phyloP scores from a whole-genome alignment of 2,113 vertebrate genomes.

The Leptobrachium ailaonicum region DNA sequence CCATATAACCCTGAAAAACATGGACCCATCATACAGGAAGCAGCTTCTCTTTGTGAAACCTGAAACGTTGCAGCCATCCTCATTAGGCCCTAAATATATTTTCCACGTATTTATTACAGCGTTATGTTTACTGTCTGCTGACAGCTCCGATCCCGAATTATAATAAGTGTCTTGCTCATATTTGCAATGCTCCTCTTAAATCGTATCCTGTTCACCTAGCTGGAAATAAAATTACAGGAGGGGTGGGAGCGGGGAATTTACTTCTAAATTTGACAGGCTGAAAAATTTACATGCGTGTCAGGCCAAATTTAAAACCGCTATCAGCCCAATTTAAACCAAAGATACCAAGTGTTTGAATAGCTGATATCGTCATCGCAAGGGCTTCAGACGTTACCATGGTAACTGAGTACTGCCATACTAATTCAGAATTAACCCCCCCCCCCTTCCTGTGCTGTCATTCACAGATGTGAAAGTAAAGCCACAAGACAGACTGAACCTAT shows the following conservation, averaged over 20 bases:
- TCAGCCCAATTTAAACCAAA: slow-evolving; percentile 47
- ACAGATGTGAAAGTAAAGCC: slow-evolving; percentile 5
- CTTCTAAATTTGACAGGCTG: slow-evolving; percentile 30
- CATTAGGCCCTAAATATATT: background rate
- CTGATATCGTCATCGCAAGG: slow-evolving; percentile 43
- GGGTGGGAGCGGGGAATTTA: background rate
- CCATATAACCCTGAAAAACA: too few species aligned
- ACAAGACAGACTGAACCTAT: slow-evolving; percentile 20
- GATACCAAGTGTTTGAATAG: slow-evolving; percentile 42
- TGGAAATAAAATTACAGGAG: background rate
- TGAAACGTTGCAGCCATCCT: background rate
- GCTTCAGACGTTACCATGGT: slow-evolving; percentile 40
- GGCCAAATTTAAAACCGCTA: slow-evolving; percentile 41
- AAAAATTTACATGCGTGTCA: slow-evolving; percentile 44
- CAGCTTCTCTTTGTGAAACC: too few species aligned
- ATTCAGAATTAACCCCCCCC: slow-evolving; percentile 39
- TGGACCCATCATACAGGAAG: too few species aligned
- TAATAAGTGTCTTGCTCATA: slow-evolving; percentile 22
- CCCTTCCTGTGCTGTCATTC: slow-evolving; percentile 27
- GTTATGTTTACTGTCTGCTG: background rate
- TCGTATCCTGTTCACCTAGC: slow-evolving; percentile 18
- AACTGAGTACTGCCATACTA: slow-evolving; percentile 42
- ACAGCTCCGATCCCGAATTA: slow-evolving; percentile 11
- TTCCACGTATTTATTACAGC: slow-evolving; percentile 5
- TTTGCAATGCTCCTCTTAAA: background rate